Base-by-base conservation (phyloP, 1,140 invertebrate species). In the Aphis gossypii region DNA sequence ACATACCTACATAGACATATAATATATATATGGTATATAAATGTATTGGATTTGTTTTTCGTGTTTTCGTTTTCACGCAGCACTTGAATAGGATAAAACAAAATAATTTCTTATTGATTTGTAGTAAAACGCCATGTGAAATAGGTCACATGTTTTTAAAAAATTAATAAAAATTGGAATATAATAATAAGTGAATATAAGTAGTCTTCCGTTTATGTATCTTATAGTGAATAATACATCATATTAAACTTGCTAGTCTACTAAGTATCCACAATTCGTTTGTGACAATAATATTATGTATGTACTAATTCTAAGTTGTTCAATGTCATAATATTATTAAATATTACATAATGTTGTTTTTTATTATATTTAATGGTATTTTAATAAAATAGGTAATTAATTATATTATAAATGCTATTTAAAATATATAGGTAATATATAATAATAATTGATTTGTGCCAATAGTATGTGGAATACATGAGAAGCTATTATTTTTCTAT, bases 31-130 rank as follows among this genome's bases (percentile, higher is more conserved):
- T 21, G 20, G 20, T 21, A 54, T 18, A n/a, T 35, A 76, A 76
- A 76, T 76, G 60, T 76, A 76, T 76, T 23, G 30, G 60, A 76
- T 76, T 76, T 76, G 60, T 76, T 76, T 76, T 76, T 76, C 60
- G 30, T 76, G 30, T 76, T 76, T 76, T 76, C 60, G 60, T 76
- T 76, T 76, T 76, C 60, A n/a, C 60, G 14, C 11, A 68, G 30
- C 30, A 5, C 60, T 76, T 76, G 60, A 76, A 76, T 76, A 6
- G 60, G 30, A 68, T n/a, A 68, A 30, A 68, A 60, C 23, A 68
- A 68, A 68, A n/a, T n/a, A n/a, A 76, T 18, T n/a, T 14, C 60
- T 76, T 3, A 68, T 68, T 30, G 60, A 76, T 76, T 68, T 68
- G 11, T 18, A 14, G 14, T 14, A 6, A 76, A 76, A n/a, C 14